These are phyloP conservation scores for Aproaerema taeniolella DNA, from an alignment of 2,888 invertebrate genomes.

Conservation along the genomic window DNA sequence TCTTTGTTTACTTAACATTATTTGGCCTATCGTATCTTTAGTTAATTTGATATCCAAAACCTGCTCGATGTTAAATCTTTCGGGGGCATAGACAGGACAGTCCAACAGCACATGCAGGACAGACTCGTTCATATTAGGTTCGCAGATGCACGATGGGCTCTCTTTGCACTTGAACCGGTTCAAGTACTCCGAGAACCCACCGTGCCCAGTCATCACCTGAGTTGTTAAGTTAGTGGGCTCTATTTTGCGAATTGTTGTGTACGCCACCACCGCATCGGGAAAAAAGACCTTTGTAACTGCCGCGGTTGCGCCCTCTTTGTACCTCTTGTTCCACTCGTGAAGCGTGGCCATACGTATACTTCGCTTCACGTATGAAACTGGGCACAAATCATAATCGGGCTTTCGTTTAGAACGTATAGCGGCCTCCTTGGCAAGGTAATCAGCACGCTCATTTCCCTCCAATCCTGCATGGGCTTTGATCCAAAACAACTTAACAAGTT, in stretches of 20 bases:
- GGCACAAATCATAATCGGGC: constrained; percentile 1
- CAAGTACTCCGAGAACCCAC: neutral
- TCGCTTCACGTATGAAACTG: constrained; percentile 3
- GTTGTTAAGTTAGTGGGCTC: neutral
- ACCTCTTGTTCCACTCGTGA: neutral
- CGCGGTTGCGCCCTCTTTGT: neutral
- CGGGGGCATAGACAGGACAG: too few relatives aligned
- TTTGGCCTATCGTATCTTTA: too few relatives aligned
- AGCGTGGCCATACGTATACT: neutral
- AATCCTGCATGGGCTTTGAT: neutral
- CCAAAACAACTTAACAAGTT: constrained; percentile 1
- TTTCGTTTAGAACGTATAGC: neutral
- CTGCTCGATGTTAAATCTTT: too few relatives aligned
- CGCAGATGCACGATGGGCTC: too few relatives aligned
- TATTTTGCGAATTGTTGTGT: neutral
- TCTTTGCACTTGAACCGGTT: too few relatives aligned
- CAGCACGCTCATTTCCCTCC: constrained; percentile 1
- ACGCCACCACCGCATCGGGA: neutral
- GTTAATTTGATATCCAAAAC: too few relatives aligned
- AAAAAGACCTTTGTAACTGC: neutral
- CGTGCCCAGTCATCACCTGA: constrained; percentile 4
- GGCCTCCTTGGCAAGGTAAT: neutral
- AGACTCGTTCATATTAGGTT: too few relatives aligned
- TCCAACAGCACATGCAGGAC: too few relatives aligned
- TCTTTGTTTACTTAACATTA: too few relatives aligned